phyloP scores from a whole-genome alignment of 1,140 invertebrate genomes.

The Linepithema humile region DNA sequence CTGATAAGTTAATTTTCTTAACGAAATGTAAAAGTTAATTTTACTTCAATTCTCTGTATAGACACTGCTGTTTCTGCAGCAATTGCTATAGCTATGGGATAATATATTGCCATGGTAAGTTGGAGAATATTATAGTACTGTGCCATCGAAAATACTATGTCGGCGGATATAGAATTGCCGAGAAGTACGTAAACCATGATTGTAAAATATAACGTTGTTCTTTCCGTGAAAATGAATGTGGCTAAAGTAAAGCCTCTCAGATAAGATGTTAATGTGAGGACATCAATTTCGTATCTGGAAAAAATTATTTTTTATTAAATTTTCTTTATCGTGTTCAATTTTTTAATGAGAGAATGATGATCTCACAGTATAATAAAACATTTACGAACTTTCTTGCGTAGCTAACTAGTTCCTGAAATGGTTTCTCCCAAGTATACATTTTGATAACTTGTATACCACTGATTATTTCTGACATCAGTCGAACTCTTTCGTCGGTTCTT shows the following conservation, averaged over 20 bases:
- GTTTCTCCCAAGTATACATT: constrained; percentile 94
- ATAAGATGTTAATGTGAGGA: constrained; percentile 88
- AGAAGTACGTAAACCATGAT: constrained; percentile 88
- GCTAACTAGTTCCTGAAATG: constrained; percentile 89
- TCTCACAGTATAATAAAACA: not conserved
- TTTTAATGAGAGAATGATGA: not conserved
- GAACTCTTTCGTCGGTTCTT: constrained; percentile 91
- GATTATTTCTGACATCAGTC: constrained; percentile 94
- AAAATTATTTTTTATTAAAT: constrained; percentile 5
- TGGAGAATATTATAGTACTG: constrained; percentile 91
- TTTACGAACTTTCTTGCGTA: constrained; percentile 83
- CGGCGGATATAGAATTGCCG: constrained; percentile 87
- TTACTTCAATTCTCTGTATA: constrained; percentile 86
- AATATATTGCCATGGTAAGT: constrained; percentile 89
- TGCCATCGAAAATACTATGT: constrained; percentile 90
- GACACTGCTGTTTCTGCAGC: constrained; percentile 87
- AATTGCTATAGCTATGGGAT: constrained; percentile 87
- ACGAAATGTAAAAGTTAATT: not conserved
- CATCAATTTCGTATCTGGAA: constrained; percentile 87
- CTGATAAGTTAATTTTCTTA: not conserved
- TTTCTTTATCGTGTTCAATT: not conserved
- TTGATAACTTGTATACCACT: constrained; percentile 91
- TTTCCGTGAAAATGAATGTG: constrained; percentile 88
- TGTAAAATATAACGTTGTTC: constrained; percentile 89
- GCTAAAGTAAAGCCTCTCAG: constrained; percentile 89